Evolutionary conservation across 2,888 invertebrate genomes (phyloP), one percentile per base, ranked within the genome.

Genomic region (Nemapogon koenigi): DNA sequence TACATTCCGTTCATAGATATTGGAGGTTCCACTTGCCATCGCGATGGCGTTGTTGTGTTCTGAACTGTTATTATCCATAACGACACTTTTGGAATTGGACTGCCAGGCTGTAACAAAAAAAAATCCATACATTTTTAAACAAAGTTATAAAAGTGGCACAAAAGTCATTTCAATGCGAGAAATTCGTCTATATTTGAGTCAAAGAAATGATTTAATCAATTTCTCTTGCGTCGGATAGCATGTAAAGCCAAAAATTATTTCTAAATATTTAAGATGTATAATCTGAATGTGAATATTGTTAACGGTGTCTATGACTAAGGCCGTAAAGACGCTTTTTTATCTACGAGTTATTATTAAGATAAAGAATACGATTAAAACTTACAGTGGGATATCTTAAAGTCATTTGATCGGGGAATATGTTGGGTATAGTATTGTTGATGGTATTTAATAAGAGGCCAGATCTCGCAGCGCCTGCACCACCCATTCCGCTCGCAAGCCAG

Each of bases 351-450:
- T 6, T 22, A 22, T 22, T 22, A 22, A 22, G 10, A n/a, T n/a
- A n/a, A n/a, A n/a, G 22, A 22, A 7, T 6, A 22, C 22, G 22
- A 30, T 29, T 19, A 38, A 4, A 38, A 52, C 75, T 71, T 69
- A 87, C 87, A 63, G 91, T 94, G 32, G 94, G 93, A 78, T 92
- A 94, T 61, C 91, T 84, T 51, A 94, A 82, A 53, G 87, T 87
- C 63, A 85, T 82, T 41, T 90, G 87, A 48, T 88, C 87, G 39
- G 94, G 93, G 76, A 92, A 93, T 45, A 87, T 83, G 32, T 81
- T 81, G 49, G 83, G 82, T 50, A 81, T 63, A 46, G 80, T 65
- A 51, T 53, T 62, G 52, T 75, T 76, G 50, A 53, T 45, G 25
- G 65, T 57, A 35, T 75, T 70, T 43, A 71, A 53, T 38, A 76